Conservation (phyloP, 30 jellyfish, hydroid and myxozoan species). For the Turritopsis rubra region DNA sequence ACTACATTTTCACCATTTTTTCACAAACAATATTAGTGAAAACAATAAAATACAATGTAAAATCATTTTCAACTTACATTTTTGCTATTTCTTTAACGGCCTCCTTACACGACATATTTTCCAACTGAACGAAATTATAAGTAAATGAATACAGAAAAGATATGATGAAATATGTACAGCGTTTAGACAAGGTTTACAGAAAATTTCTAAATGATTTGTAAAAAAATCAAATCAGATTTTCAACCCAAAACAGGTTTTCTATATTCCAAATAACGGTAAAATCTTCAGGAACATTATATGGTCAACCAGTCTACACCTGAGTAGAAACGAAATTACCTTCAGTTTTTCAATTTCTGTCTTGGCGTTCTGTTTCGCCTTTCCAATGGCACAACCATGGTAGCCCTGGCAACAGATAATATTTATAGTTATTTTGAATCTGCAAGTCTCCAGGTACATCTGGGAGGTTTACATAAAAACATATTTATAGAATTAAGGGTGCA, state of each 20-base stretch:
- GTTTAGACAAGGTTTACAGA: neutral
- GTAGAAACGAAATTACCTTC: slow-evolving; percentile 33
- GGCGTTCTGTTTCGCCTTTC: slow-evolving; percentile 98
- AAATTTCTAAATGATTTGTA: neutral
- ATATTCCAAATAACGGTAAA: no score
- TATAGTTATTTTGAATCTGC: no score
- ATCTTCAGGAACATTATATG: no score
- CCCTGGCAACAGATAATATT: slow-evolving; percentile 66
- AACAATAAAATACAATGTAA: no score
- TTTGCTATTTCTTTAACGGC: slow-evolving; percentile 89
- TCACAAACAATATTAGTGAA: no score
- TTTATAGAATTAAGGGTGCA: no score
- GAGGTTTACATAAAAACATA: no score
- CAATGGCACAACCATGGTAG: slow-evolving; percentile 91
- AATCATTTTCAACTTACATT: slow-evolving; percentile 71
- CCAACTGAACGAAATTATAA: slow-evolving; percentile 30
- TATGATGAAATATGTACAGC: neutral
- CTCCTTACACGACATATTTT: slow-evolving; percentile 63
- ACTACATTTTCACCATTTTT: no score
- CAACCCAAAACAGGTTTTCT: no score
- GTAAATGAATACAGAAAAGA: neutral
- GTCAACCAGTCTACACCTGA: no score
- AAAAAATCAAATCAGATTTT: neutral
- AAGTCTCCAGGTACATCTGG: no score
- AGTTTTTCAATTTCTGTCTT: slow-evolving; percentile 96